phyloP scores from a whole-genome alignment of 2,113 vertebrate species.

The Phylloscopus trochiloides region DNA sequence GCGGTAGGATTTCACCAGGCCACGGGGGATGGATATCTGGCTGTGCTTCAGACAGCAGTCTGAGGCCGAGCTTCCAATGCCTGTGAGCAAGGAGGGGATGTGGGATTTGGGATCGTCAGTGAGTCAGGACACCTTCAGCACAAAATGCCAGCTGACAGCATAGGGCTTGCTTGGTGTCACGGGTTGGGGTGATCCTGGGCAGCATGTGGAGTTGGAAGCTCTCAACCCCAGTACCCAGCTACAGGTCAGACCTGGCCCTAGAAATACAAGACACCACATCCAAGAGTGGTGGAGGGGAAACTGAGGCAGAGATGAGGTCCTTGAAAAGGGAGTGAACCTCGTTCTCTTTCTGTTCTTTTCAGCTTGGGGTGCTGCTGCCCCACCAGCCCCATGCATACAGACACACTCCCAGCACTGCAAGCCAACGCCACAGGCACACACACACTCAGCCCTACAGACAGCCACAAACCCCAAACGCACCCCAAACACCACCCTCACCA shows the following conservation, averaged over 20 bases:
- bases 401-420: background rate
- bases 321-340: background rate
- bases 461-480: accelerated
- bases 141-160: accelerated
- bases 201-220: accelerated
- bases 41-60: slow-evolving; percentile 74
- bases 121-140: background rate
- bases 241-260: background rate
- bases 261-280: background rate
- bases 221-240: background rate
- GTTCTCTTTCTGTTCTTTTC: accelerated
- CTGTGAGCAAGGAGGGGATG: background rate
- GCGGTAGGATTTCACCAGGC: background rate
- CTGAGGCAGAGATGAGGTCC: background rate
- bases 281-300: background rate
- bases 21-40: background rate
- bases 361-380: background rate
- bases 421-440: accelerated
- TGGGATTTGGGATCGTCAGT: background rate
- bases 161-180: background rate
- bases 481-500: no score
- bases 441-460: no score
- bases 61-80: slow-evolving; percentile 22
- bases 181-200: accelerated
- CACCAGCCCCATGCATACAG: background rate